phyloP scores from a whole-genome alignment of 2,113 vertebrate genomes.

The Pituophis catenifer region DNA sequence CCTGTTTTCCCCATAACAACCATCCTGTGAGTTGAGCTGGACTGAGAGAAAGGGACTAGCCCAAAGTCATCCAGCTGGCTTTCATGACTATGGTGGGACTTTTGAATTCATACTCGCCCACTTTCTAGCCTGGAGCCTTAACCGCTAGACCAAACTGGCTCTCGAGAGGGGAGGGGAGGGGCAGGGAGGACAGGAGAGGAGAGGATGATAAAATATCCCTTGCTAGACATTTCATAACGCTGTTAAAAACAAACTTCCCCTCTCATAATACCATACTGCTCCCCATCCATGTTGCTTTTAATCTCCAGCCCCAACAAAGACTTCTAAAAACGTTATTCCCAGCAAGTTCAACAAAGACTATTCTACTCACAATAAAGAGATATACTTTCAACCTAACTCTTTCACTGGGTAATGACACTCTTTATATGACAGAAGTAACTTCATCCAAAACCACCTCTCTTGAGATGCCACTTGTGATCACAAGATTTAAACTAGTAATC shows the following conservation, averaged over 20 bases:
- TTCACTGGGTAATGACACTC: background rate
- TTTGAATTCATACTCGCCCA: background rate
- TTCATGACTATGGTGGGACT: background rate
- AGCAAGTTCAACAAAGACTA: background rate
- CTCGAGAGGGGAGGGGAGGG: background rate
- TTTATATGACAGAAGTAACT: background rate
- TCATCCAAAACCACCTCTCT: background rate
- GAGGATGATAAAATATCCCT: background rate
- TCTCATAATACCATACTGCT: background rate
- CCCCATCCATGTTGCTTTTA: background rate
- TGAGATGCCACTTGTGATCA: background rate
- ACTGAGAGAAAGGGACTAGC: background rate
- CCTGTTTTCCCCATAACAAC: background rate
- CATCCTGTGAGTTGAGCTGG: background rate
- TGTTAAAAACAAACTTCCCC: background rate
- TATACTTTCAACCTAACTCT: background rate
- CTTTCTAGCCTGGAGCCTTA: background rate
- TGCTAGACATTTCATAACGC: background rate
- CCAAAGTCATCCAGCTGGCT: background rate
- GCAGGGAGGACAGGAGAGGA: no score
- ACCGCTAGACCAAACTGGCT: background rate
- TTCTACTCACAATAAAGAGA: background rate
- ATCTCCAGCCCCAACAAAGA: background rate
- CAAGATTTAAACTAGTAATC: background rate
- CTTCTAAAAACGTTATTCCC: background rate